These are phyloP conservation scores for Symphodus melops DNA, from an alignment of 2,113 vertebrate species.

Conservation along the genomic window DNA sequence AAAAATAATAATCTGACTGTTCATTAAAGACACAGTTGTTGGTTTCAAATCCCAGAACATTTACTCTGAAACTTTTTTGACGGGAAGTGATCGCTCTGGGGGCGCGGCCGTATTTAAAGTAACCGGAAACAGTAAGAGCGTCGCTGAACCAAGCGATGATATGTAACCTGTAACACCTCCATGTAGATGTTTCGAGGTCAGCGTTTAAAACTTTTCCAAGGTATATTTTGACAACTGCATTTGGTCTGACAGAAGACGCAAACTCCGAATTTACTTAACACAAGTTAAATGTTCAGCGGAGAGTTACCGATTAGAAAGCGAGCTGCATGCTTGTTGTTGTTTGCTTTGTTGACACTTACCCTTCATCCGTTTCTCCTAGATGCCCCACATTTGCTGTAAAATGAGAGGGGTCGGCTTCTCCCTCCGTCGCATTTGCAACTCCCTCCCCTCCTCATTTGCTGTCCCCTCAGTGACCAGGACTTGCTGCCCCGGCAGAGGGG, in stretches of 20 bases:
- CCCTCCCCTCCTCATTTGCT: conserved; percentile 9
- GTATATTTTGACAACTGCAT: neutral
- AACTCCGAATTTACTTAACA: neutral
- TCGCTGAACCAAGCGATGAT: conserved; percentile 15
- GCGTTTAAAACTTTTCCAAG: neutral
- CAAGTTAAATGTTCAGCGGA: neutral
- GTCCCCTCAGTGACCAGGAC: conserved; percentile 7
- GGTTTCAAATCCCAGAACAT: too few species aligned
- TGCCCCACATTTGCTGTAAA: conserved; percentile 11
- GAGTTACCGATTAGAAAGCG: neutral
- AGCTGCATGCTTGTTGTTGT: neutral
- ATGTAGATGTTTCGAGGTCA: conserved; percentile 57
- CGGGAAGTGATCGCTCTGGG: conserved; percentile 4
- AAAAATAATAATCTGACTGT: too few species aligned
- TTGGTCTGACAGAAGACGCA: accelerated
- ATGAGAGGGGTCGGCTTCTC: conserved; percentile 56
- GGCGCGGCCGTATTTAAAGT: conserved; percentile 20
- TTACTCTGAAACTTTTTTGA: too few species aligned
- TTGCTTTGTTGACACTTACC: neutral
- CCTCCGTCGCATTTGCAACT: conserved; percentile 45
- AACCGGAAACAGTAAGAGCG: conserved; percentile 67
- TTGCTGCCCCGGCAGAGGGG: conserved; percentile 20
- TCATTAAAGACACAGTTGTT: too few species aligned
- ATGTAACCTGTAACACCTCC: conserved; percentile 18
- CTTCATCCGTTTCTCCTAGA: conserved; percentile 28